phyloP scores from a whole-genome alignment of 2,113 vertebrate genomes.

The Oophaga pumilio region DNA sequence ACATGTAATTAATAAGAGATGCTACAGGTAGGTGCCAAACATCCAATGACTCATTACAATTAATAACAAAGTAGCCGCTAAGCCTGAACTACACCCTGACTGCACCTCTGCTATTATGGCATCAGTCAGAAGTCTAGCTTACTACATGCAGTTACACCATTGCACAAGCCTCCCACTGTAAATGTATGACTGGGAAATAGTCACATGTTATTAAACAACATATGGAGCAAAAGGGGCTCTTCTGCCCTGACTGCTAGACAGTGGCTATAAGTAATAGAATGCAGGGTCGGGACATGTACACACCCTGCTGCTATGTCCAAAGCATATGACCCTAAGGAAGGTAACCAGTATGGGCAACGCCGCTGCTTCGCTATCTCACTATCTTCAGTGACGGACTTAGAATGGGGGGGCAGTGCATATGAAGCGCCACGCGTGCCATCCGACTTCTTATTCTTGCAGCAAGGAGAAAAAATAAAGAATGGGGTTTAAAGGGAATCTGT shows the following conservation, averaged over 20 bases:
- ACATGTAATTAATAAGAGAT: neutral
- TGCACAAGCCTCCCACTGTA: neutral
- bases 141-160: neutral
- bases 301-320: no score
- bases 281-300: no score
- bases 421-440: no score
- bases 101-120: constrained; percentile 17
- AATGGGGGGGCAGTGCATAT: no score
- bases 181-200: neutral
- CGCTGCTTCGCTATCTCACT: no score
- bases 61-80: neutral
- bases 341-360: no score
- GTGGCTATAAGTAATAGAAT: no score
- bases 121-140: constrained; percentile 11
- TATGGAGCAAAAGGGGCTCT: neutral
- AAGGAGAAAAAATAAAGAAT: no score
- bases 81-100: constrained; percentile 26
- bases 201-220: neutral
- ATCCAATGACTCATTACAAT: neutral
- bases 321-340: no score
- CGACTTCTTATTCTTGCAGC: no score
- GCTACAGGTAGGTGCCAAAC: neutral
- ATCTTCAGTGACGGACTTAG: no score
- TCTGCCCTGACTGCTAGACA: neutral
- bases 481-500: no score